Conservation (phyloP, 2,888 invertebrate genomes). For the Leptopterna dolabrata region DNA sequence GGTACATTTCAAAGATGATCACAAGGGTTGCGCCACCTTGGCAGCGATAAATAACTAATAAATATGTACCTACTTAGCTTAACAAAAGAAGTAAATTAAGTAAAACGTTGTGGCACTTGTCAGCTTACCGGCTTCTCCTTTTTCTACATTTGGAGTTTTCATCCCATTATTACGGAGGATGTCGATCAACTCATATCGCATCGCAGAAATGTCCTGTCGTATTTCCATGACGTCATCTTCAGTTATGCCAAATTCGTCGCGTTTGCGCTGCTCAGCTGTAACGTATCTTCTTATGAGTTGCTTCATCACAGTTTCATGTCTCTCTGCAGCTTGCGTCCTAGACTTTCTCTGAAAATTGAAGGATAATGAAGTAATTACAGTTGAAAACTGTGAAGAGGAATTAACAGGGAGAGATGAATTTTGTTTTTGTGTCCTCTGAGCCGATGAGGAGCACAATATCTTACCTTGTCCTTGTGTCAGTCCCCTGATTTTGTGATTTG, state of each 20-base stretch:
- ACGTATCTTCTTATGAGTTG: constrained; percentile 91
- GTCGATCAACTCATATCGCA: constrained; percentile 92
- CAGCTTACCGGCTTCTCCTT: constrained; percentile 70
- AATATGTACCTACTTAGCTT: too few species aligned
- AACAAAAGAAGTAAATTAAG: background rate
- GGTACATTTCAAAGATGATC: too few species aligned
- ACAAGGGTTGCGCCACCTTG: too few species aligned
- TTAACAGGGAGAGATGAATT: too few species aligned
- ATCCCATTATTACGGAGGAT: constrained; percentile 91
- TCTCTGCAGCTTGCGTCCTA: constrained; percentile 66
- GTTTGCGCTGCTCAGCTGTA: constrained; percentile 86
- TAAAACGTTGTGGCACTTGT: background rate
- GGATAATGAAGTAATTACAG: background rate
- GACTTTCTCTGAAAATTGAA: constrained; percentile 59
- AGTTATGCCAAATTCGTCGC: constrained; percentile 91
- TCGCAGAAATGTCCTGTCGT: constrained; percentile 94
- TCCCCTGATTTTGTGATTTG: too few species aligned
- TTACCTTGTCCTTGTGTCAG: too few species aligned
- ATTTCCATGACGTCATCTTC: constrained; percentile 99
- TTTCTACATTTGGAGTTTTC: constrained; percentile 80
- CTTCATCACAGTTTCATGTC: constrained; percentile 88
- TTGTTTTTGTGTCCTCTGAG: too few species aligned
- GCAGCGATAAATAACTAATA: too few species aligned
- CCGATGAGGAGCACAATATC: too few species aligned
- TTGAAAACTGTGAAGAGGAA: too few species aligned